Conservation (phyloP, 2,888 invertebrate species). For the Dendrolimus pini region DNA sequence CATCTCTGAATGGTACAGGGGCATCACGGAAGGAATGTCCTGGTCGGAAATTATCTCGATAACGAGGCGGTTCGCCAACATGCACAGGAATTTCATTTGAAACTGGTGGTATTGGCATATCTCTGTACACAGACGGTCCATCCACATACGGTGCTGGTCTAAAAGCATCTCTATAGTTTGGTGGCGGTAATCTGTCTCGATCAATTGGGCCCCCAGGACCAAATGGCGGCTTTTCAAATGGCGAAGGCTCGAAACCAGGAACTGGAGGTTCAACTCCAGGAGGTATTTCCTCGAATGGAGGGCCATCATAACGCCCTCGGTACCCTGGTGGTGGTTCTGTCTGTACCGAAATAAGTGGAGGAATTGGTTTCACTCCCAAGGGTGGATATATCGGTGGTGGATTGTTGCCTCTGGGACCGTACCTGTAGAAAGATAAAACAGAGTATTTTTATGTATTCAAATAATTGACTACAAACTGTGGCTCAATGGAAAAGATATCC, state of each 20-base stretch:
- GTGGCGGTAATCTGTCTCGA: constrained; percentile 52
- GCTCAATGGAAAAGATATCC: no score
- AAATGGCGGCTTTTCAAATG: constrained; percentile 68
- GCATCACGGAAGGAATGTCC: constrained; percentile 53
- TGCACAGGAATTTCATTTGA: constrained; percentile 61
- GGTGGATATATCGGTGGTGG: constrained; percentile 52
- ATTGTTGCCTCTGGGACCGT: constrained; percentile 51
- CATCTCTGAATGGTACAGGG: constrained; percentile 50
- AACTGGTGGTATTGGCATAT: constrained; percentile 38
- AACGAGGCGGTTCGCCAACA: constrained; percentile 53
- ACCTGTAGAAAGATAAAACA: constrained; percentile 47
- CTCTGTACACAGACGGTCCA: constrained; percentile 45
- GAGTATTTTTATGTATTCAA: neutral
- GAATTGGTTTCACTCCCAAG: constrained; percentile 49
- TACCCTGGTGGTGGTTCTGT: constrained; percentile 52
- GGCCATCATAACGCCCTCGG: constrained; percentile 58
- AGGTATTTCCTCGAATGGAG: constrained; percentile 75
- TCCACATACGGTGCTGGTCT: constrained; percentile 51
- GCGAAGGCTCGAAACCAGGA: constrained; percentile 78
- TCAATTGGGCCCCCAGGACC: constrained; percentile 49
- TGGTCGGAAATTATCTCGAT: constrained; percentile 56
- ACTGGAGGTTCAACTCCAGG: constrained; percentile 80
- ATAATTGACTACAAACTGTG: neutral
- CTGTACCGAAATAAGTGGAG: constrained; percentile 39
- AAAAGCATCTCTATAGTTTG: constrained; percentile 55